Conservation (phyloP, 2,113 vertebrate species). For the Lophotis ruficrista region DNA sequence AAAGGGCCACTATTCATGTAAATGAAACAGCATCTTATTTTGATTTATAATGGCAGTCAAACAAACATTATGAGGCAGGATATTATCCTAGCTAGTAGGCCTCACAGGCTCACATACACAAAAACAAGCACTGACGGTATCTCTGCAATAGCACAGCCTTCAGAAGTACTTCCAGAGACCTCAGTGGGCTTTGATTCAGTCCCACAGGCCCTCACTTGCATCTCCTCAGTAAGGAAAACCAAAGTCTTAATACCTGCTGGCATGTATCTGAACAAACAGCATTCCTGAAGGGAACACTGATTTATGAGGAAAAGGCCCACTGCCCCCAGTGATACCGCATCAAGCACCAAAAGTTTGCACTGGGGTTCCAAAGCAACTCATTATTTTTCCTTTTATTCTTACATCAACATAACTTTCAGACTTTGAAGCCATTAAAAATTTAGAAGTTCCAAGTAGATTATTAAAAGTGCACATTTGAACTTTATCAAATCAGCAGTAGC, state of each 20-base stretch:
- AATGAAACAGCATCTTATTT: background rate
- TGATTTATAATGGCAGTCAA: background rate
- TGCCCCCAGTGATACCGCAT: background rate
- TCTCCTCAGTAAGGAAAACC: background rate
- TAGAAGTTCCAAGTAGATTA: background rate
- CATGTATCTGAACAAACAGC: background rate
- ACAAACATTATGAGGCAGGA: background rate
- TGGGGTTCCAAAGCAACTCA: background rate
- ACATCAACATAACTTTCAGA: background rate
- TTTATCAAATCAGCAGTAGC: background rate
- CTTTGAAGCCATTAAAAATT: background rate
- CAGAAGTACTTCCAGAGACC: background rate
- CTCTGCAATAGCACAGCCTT: background rate
- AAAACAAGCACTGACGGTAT: background rate
- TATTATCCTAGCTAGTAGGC: background rate
- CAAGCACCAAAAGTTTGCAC: background rate
- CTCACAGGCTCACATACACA: background rate
- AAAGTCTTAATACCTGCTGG: background rate
- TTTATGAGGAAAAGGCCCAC: background rate
- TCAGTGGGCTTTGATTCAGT: background rate
- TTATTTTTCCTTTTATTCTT: background rate
- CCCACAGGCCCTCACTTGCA: background rate
- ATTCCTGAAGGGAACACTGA: background rate
- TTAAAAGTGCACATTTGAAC: background rate
- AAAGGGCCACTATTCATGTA: background rate